These are phyloP conservation scores for Cydia fagiglandana DNA, from an alignment of 1,140 invertebrate genomes.

Conservation along the genomic window DNA sequence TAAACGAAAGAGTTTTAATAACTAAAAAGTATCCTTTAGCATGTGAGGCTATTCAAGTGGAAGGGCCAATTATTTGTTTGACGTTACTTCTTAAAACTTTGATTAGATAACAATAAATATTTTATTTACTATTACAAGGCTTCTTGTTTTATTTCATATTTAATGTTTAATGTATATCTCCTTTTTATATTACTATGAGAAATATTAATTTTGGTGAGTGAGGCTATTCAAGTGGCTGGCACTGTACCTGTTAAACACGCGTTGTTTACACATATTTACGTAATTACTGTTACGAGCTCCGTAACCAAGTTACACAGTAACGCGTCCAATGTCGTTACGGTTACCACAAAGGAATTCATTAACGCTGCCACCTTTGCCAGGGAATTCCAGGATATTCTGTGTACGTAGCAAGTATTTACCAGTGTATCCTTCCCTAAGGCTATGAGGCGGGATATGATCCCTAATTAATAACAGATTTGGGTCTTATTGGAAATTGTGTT, in stretches of 20 bases:
- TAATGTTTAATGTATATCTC: too few relatives aligned
- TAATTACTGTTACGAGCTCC: conserved; percentile 13
- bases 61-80: too few relatives aligned
- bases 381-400: conserved; percentile 14
- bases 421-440: neutral
- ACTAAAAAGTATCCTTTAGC: too few relatives aligned
- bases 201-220: too few relatives aligned
- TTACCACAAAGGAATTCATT: conserved; percentile 31
- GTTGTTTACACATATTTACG: conserved; percentile 22
- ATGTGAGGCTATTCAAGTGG: too few relatives aligned
- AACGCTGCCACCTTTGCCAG: conserved; percentile 20
- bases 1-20: too few relatives aligned
- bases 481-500: conserved; percentile 19
- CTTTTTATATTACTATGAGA: too few relatives aligned
- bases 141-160: too few relatives aligned
- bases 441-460: neutral
- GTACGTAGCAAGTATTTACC: conserved; percentile 15
- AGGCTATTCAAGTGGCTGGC: too few relatives aligned
- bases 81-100: too few relatives aligned
- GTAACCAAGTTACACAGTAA: conserved; percentile 23
- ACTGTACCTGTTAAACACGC: neutral
- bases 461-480: conserved; percentile 22
- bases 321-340: conserved; percentile 11
- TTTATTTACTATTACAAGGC: too few relatives aligned
- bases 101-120: too few relatives aligned